A percentile compares a stretch with the other conserved stretches of the same genome.
Evolutionary conservation across 2,888 invertebrate genomes (phyloP).

Genomic region (Eustalomyia histrio): DNA sequence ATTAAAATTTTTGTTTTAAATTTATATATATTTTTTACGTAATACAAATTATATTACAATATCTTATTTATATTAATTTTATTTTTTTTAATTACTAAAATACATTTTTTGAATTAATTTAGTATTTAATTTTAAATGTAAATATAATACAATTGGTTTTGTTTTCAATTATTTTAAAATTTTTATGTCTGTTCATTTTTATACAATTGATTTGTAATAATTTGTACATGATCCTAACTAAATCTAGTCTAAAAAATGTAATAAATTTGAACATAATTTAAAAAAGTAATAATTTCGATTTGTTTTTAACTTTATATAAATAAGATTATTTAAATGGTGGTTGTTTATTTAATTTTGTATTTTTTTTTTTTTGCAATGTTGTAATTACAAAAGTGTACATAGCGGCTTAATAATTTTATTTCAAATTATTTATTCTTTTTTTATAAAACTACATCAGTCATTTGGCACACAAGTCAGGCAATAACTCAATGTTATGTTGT

Average conservation of each 20-base stretch:
- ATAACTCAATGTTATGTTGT: slow-evolving; percentile 39
- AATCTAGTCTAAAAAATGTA: slow-evolving; percentile 13
- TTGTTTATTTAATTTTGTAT: not conserved
- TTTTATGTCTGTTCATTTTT: slow-evolving; percentile 1
- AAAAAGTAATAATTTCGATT: slow-evolving; percentile 17
- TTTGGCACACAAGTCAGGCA: slow-evolving; percentile 79
- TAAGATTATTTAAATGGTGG: slow-evolving; percentile 19
- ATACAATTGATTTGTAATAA: slow-evolving; percentile 9
- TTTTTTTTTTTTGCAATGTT: slow-evolving; percentile 25
- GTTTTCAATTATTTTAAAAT: not conserved
- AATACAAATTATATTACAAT: not conserved
- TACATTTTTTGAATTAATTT: too few relatives aligned
- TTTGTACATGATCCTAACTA: slow-evolving; percentile 58
- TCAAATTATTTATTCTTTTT: slow-evolving; percentile 22
- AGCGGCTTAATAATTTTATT: slow-evolving; percentile 50
- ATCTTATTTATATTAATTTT: not conserved
- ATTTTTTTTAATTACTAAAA: not conserved
- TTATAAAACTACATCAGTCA: slow-evolving; percentile 78
- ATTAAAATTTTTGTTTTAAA: not conserved
- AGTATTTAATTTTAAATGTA: not conserved
- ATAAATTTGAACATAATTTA: slow-evolving; percentile 48
- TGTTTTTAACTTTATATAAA: slow-evolving; percentile 12
- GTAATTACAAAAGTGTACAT: slow-evolving; percentile 52
- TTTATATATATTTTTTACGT: not conserved
- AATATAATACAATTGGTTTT: slow-evolving; percentile 2